Evolutionary conservation across 1,140 invertebrate species (phyloP).

Genomic region (Drosophila pallidifrons): DNA sequence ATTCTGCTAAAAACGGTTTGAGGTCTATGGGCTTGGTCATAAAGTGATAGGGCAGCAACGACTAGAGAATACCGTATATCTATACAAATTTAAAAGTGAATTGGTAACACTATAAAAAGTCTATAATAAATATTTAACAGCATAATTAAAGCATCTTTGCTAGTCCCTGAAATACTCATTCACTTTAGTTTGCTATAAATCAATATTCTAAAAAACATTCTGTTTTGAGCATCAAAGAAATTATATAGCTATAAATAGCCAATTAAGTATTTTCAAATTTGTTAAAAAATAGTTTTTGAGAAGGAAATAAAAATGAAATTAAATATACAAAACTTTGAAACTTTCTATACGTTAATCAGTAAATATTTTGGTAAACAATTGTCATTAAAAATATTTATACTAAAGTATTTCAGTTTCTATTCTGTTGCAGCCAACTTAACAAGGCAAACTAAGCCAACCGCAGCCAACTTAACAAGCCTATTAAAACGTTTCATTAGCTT

Average conservation of each 20-base stretch:
- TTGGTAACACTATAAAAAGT: conserved; percentile 8
- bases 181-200: neutral
- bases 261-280: neutral
- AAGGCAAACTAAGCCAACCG: neutral
- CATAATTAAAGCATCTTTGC: no score
- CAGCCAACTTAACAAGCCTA: conserved; percentile 16
- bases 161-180: neutral
- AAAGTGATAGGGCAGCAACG: neutral
- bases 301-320: no score
- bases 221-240: neutral
- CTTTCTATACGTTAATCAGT: no score
- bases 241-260: neutral
- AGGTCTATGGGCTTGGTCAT: neutral
- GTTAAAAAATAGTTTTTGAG: no score
- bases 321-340: no score
- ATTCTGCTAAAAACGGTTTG: conserved; percentile 28
- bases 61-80: neutral
- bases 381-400: no score
- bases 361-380: no score
- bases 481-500: conserved; percentile 6
- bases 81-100: neutral
- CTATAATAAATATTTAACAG: neutral
- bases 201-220: neutral
- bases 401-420: no score
- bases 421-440: conserved; percentile 14